Conservation (phyloP, 1,140 invertebrate species). For the Calosoma granatense region DNA sequence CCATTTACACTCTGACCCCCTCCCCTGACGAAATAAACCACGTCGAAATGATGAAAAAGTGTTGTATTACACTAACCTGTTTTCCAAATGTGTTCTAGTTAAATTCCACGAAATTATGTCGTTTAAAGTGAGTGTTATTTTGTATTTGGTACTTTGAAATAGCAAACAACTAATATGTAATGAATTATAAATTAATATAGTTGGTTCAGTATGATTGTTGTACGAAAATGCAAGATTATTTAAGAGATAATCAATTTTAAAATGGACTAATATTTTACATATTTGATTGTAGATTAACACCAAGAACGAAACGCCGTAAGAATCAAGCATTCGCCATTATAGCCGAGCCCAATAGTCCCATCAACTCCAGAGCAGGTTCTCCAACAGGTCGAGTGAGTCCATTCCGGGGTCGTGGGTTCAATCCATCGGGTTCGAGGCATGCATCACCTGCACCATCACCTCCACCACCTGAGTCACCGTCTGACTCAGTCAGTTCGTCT, state of each 20-base stretch:
- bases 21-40: too few relatives aligned
- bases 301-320: slow-evolving; percentile 31
- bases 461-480: slow-evolving; percentile 20
- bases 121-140: too few relatives aligned
- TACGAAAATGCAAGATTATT: not conserved
- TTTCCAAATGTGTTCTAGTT: too few relatives aligned
- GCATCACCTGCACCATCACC: slow-evolving; percentile 28
- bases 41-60: too few relatives aligned
- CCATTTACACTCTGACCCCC: too few relatives aligned
- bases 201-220: too few relatives aligned
- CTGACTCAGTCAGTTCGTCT: slow-evolving; percentile 8
- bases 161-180: too few relatives aligned
- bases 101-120: too few relatives aligned
- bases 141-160: too few relatives aligned
- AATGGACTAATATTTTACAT: slow-evolving; percentile 7
- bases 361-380: slow-evolving; percentile 24
- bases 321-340: slow-evolving; percentile 50
- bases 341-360: slow-evolving; percentile 38
- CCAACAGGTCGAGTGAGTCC: slow-evolving; percentile 40
- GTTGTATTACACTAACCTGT: too few relatives aligned
- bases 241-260: not conserved
- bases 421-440: slow-evolving; percentile 30
- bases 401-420: slow-evolving; percentile 46
- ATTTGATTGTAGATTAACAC: slow-evolving; percentile 22
- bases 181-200: too few relatives aligned